Evolutionary conservation across 1,140 invertebrate species (phyloP).

Genomic region (Grapholita molesta): DNA sequence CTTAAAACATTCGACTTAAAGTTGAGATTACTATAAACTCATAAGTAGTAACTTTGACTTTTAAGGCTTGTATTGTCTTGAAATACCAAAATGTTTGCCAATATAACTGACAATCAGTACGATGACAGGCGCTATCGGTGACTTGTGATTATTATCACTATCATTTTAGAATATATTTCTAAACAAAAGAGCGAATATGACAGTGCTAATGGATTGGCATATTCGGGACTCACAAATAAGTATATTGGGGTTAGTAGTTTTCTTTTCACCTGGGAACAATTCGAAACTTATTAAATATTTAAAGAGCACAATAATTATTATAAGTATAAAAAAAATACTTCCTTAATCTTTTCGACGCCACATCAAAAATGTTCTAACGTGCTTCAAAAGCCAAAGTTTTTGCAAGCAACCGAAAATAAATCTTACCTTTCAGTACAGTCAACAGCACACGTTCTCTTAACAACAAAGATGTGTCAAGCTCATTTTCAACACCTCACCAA

Average conservation of each 20-base stretch:
- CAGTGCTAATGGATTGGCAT: neutral
- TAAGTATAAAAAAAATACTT: too few relatives aligned
- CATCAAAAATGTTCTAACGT: too few relatives aligned
- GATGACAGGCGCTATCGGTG: neutral
- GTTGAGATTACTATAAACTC: neutral
- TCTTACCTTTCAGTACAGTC: too few relatives aligned
- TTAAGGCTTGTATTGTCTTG: neutral
- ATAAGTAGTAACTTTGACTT: neutral
- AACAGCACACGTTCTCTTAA: too few relatives aligned
- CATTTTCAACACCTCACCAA: too few relatives aligned
- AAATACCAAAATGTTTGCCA: neutral
- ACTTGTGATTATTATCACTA: neutral
- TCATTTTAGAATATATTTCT: neutral
- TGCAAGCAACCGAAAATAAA: too few relatives aligned
- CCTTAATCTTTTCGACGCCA: too few relatives aligned
- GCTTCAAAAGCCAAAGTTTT: too few relatives aligned
- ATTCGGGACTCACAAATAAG: neutral
- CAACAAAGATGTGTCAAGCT: too few relatives aligned
- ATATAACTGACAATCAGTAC: neutral
- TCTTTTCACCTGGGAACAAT: neutral
- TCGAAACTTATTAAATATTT: too few relatives aligned
- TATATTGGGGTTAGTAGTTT: neutral
- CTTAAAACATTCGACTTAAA: neutral
- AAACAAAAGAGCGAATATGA: neutral
- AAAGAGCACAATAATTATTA: too few relatives aligned